Evolutionary conservation across 2,888 invertebrate species (phyloP), one percentile per base, ranked within the genome.

Genomic region (Trachelus stipa): DNA sequence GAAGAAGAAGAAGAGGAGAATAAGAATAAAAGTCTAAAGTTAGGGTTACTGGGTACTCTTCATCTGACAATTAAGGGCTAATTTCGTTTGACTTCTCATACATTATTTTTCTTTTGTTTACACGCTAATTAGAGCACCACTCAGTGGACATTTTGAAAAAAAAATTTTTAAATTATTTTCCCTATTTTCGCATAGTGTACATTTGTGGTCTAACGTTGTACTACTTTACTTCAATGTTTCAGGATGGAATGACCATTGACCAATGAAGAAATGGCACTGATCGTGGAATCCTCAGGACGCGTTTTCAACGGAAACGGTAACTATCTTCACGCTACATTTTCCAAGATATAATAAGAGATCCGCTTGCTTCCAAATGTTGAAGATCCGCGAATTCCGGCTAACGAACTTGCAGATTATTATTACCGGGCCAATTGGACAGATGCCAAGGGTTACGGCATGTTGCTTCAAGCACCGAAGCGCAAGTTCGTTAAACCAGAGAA

Each of bases 321-420:
- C 85, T 80, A 76, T 33, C 68, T 30, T 34, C 35, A 31, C 37
- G 34, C 11, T 35, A 73, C 34, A 69, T 76, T 35, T 37, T 40
- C 11, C 69, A 73, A 78, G 73, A 34, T 76, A 15, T 73, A 78
- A 37, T 68, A 69, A 76, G 56, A 56, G 56, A 56, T 56, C 15
- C 56, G 56, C 56, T 9, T 56, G 56, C 56, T 23, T 56, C 15
- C 56, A 56, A 56, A 56, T 56, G 23, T 2, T 56, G 56, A 56
- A 23, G 56, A 56, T 56, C 56, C 56, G 15, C 56, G 56, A 56
- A 56, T 56, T 78, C 80, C 85, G 88, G 88, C 87, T 88, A 89
- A 88, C 85, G 89, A 90, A 90, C 89, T 89, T 88, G 76, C 69
- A 77, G 85, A 90, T 90, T 89, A 90, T 90, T 90, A 90, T 90